These are phyloP conservation scores for Abrostola triplasia DNA, from an alignment of 2,888 invertebrate genomes.

Conservation along the genomic window DNA sequence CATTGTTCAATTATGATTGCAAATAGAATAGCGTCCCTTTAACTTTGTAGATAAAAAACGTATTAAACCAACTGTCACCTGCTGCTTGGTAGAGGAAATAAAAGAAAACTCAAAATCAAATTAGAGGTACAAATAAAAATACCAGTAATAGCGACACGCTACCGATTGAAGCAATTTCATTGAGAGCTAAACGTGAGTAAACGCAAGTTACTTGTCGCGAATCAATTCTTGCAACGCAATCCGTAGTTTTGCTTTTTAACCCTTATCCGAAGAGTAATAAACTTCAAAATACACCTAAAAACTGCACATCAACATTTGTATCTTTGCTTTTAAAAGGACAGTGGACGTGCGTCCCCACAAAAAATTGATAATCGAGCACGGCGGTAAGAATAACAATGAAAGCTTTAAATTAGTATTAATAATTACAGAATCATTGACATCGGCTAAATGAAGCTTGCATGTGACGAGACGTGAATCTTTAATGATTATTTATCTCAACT, in stretches of 20 bases:
- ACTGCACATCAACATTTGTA: constrained; percentile 58
- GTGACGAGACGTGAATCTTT: constrained; percentile 78
- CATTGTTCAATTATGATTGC: constrained; percentile 13
- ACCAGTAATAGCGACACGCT: constrained; percentile 82
- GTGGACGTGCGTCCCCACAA: constrained; percentile 73
- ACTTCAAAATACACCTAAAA: constrained; percentile 62
- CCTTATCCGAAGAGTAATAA: constrained; percentile 66
- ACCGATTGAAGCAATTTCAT: constrained; percentile 85
- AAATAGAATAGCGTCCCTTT: constrained; percentile 26
- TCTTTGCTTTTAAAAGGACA: constrained; percentile 71
- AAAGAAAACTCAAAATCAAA: constrained; percentile 75
- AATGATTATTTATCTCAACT: constrained; percentile 63
- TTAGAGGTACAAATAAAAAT: constrained; percentile 82
- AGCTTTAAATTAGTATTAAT: constrained; percentile 82
- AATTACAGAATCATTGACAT: constrained; percentile 85
- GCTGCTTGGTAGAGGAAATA: constrained; percentile 68
- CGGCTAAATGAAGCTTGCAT: constrained; percentile 71
- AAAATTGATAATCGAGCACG: constrained; percentile 78
- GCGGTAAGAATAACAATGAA: constrained; percentile 83
- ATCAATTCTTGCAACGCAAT: constrained; percentile 68
- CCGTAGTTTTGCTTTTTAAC: constrained; percentile 55
- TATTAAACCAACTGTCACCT: constrained; percentile 72
- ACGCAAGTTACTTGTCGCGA: constrained; percentile 75
- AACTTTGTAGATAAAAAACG: constrained; percentile 54
- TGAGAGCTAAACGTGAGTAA: constrained; percentile 85